Conservation (phyloP, 92 coral and sea anemone genomes). For the Heliopora coerulea region DNA sequence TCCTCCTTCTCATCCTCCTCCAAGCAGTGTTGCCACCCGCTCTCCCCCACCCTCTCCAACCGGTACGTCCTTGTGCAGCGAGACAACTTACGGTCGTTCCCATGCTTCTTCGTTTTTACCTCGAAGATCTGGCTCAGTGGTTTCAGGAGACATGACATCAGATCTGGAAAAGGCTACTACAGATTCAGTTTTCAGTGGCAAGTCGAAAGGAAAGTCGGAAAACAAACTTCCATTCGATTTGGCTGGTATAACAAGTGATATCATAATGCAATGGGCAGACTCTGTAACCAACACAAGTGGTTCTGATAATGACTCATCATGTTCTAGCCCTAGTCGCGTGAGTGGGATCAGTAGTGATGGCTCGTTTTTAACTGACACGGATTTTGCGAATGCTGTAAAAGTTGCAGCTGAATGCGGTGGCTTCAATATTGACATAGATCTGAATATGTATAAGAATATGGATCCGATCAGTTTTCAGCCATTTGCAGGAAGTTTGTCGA, state of each 20-base stretch:
- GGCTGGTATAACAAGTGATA: conserved; percentile 98
- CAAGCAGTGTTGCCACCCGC: conserved; percentile 95
- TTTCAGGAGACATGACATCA: conserved; percentile 50
- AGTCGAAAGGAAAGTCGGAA: conserved; percentile 60
- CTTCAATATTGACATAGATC: conserved; percentile 79
- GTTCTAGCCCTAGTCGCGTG: conserved; percentile 89
- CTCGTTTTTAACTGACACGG: conserved; percentile 95
- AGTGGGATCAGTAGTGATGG: conserved; percentile 94
- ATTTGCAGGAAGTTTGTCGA: conserved; percentile 50
- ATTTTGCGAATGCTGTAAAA: conserved; percentile 96
- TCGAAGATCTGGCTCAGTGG: conserved; percentile 50
- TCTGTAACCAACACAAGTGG: conserved; percentile 99
- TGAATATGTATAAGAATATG: conserved; percentile 82
- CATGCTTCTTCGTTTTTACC: conserved; percentile 49
- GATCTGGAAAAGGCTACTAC: conserved; percentile 53
- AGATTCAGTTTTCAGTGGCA: conserved; percentile 37
- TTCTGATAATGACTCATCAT: conserved; percentile 90
- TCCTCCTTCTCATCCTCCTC: conserved; percentile 97
- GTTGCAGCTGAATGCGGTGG: conserved; percentile 99
- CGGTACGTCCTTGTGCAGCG: conserved; percentile 68
- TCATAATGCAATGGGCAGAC: conserved; percentile 99
- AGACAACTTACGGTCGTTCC: conserved; percentile 47
- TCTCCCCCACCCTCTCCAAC: conserved; percentile 85
- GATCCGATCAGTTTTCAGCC: conserved; percentile 95
- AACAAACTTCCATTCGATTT: conserved; percentile 88